Base-by-base conservation (phyloP, 2,797 vertebrate genomes). In the Nyctalus aviator region DNA sequence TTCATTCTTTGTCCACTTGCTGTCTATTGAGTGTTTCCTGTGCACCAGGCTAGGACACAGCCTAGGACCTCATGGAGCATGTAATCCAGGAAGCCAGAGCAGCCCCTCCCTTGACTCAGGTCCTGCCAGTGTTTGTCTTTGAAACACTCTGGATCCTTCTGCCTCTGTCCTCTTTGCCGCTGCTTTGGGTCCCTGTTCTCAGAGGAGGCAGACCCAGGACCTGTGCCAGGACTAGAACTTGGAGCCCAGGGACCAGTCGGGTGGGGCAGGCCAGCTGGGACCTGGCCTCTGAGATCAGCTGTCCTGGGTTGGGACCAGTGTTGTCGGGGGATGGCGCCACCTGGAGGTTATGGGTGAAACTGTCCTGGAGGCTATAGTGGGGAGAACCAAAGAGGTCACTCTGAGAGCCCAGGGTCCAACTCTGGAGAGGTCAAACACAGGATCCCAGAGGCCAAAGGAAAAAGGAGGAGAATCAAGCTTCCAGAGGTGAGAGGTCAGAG, bases 291-390 rank as follows among this genome's bases (percentile, higher is more conserved):
- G 50, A 69, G 71, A 83, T 32, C 35, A 37, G 20, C 77, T 32
- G 0, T n/a, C 3, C 12, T n/a, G 23, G 8, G 23, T 17, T 37
- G 14, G 17, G 9, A 8, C 6, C 3, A 7, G 30, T 35, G 6
- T 81, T 68, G 41, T 48, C 1, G 14, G 15, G 15, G 37, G 32
- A 53, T 8, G 46, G 35, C 0, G 1, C 41, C 68, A 30, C 77
- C 84, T 81, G 17, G 59, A 84, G 8, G 41, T 53, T 27, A 30
- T 23, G 3, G 21, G 15, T 12, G 46, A 25, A 71, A 21, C 57
- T 7, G 1, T 27, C 27, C 48, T 81, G 37, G 53, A 84, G 35
- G 25, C 75, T 46, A 4, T 4, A 23, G 30, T 17, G 35, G 62
- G 15, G 48, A 55, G 25, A 30, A 30, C 64, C 53, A 8, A 55